phyloP scores from a whole-genome alignment of 2,113 vertebrate species.

The Syngnathus typhle region DNA sequence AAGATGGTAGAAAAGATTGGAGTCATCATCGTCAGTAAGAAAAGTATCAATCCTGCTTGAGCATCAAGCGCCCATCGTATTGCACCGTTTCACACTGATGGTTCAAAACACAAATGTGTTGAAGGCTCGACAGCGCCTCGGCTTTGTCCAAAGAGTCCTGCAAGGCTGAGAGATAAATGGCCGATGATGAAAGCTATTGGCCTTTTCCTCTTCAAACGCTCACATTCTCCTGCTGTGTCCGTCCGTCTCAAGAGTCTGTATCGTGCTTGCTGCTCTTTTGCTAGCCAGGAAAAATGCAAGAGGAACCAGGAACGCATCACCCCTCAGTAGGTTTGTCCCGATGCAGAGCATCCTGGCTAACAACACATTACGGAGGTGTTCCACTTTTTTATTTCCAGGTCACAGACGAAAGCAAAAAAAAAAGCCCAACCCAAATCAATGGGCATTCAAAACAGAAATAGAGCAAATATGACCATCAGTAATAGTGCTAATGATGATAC shows the following conservation, averaged over 20 bases:
- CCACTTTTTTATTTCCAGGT: slow-evolving; percentile 24
- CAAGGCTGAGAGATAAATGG: slow-evolving; percentile 65
- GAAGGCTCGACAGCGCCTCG: slow-evolving; percentile 48
- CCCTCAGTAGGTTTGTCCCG: slow-evolving; percentile 56
- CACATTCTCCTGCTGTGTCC: slow-evolving; percentile 58
- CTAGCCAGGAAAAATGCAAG: slow-evolving; percentile 38
- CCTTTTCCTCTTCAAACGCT: slow-evolving; percentile 23
- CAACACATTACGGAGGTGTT: slow-evolving; percentile 39
- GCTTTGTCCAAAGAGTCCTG: slow-evolving; percentile 53
- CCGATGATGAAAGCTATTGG: slow-evolving; percentile 39
- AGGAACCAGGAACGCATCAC: slow-evolving; percentile 50
- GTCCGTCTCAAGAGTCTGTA: slow-evolving; percentile 53
- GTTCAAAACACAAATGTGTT: slow-evolving; percentile 71
- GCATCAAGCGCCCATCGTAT: slow-evolving; percentile 74
- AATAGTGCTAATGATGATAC: slow-evolving; percentile 22
- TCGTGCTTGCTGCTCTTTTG: slow-evolving; percentile 56
- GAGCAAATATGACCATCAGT: slow-evolving; percentile 8
- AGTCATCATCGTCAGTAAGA: slow-evolving; percentile 54
- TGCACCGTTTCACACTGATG: slow-evolving; percentile 69
- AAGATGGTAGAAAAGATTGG: slow-evolving; percentile 71
- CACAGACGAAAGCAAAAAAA: slow-evolving; percentile 27
- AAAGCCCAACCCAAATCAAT: not conserved
- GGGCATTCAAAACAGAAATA: slow-evolving; percentile 18
- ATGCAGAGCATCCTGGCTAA: slow-evolving; percentile 55
- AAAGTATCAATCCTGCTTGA: slow-evolving; percentile 68